phyloP scores from a whole-genome alignment of 1,140 invertebrate species.

The Camponotus pennsylvanicus region DNA sequence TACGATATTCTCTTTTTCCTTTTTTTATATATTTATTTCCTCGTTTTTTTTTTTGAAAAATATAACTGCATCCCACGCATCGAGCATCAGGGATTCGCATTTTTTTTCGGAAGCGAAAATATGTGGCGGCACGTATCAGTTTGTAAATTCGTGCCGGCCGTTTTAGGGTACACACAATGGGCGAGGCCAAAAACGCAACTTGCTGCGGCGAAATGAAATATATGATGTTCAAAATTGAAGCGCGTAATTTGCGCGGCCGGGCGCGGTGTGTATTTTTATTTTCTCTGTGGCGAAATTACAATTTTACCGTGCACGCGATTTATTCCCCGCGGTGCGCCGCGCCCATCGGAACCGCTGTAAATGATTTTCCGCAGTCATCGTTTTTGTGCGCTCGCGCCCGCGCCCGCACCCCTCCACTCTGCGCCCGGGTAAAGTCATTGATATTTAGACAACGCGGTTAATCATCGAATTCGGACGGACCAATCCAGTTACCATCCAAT shows the following conservation, averaged over 20 bases:
- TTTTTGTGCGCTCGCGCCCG: constrained; percentile 52
- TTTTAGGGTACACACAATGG: constrained; percentile 58
- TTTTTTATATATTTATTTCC: constrained; percentile 44
- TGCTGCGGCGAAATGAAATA: constrained; percentile 61
- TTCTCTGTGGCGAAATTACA: constrained; percentile 63
- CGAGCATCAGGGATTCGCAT: constrained; percentile 53
- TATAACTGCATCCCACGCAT: constrained; percentile 39
- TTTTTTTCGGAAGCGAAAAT: constrained; percentile 62
- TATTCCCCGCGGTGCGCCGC: constrained; percentile 60
- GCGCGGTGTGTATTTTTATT: constrained; percentile 60
- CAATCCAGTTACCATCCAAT: constrained; percentile 62
- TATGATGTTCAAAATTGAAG: constrained; percentile 64
- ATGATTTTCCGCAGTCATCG: constrained; percentile 64
- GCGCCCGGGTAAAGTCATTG: constrained; percentile 59
- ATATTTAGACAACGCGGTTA: constrained; percentile 64
- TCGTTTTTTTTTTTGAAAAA: constrained; percentile 19
- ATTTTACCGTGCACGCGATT: constrained; percentile 61
- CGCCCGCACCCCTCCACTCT: background rate
- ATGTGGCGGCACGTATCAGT: constrained; percentile 59
- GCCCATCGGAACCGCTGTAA: constrained; percentile 61
- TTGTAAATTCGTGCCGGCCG: constrained; percentile 61
- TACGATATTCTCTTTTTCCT: constrained; percentile 36
- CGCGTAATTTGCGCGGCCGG: constrained; percentile 59
- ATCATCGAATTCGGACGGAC: constrained; percentile 63
- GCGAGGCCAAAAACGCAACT: constrained; percentile 61